phyloP scores from a whole-genome alignment of 2,113 vertebrate species.

The Atlantisia rogersi region DNA sequence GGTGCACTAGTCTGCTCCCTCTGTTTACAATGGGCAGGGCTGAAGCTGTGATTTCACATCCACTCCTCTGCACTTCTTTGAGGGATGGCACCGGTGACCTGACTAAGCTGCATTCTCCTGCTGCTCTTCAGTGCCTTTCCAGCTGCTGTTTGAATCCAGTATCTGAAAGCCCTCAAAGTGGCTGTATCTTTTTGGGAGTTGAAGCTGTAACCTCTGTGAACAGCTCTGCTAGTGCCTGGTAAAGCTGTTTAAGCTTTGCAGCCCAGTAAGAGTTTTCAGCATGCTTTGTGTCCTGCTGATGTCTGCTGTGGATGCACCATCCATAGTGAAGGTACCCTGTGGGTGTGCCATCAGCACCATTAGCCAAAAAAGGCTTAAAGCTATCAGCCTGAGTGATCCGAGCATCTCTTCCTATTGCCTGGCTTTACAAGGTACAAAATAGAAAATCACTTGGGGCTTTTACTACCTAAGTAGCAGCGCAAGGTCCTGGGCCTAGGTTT shows the following conservation, averaged over 20 bases:
- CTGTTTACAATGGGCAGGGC: background rate
- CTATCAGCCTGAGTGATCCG: background rate
- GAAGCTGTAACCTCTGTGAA: background rate
- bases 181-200: background rate
- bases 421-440: background rate
- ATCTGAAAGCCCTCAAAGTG: background rate
- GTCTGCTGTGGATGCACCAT: background rate
- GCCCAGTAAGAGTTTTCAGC: accelerated
- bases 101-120: background rate
- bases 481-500: background rate
- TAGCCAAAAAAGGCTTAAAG: background rate
- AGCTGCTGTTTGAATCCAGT: background rate
- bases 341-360: background rate
- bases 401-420: background rate
- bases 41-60: background rate
- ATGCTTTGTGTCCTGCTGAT: background rate
- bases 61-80: background rate
- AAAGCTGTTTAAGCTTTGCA: background rate
- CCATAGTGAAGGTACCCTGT: too few relatives aligned
- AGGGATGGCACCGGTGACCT: background rate
- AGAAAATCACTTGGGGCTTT: background rate
- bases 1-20: too few relatives aligned
- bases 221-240: background rate
- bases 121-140: background rate
- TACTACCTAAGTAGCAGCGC: background rate